Base-by-base conservation (phyloP, 2,888 invertebrate species). In the Scaptomyza caliginosa region DNA sequence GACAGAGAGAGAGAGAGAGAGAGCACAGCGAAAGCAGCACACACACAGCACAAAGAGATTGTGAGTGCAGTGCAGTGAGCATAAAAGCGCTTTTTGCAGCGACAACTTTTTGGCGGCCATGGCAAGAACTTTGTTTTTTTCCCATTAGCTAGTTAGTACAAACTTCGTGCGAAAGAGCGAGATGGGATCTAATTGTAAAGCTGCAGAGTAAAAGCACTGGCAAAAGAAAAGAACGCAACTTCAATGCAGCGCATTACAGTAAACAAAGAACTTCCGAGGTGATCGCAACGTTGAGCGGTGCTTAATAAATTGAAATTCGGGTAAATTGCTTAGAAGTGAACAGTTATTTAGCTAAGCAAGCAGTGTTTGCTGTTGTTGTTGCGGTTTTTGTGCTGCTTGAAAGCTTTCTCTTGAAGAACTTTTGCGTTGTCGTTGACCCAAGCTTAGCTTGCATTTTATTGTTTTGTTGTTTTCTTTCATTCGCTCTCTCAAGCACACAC, bases 231-330 rank as follows among this genome's bases (percentile, higher is more conserved):
- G 66, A 74, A 80, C 58, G 58, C 59, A 86, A 86, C 80, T 77
- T 71, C 71, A 67, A 67, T 86, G 82, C 74, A 77, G 66, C 77
- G 76, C 65, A 43, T 65, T 58, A 56, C 89, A 88, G 85, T 89
- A 89, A 89, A 89, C 88, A 89, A 90, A 90, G 89, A 89, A 88
- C 89, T 74, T 67, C 67, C 69, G 68, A 77, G 63, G 77, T 58
- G 90, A 88, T 89, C 90, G 77, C 74, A 74, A 48, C 74, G 77
- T 38, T 17, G 34, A 42, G 32, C 45, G 34, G 67, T 34, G 80
- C 75, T 72, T 57, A 50, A 40, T 34, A 57, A 3, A 32, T 19
- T 38, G 40, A 10, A 1, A 40, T 46, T 51, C 17, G 30, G 52
- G 49, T 55, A 58, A 51, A 38, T 26, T 28, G 30, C 6, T 46